Base-by-base conservation (phyloP, 2,797 vertebrate genomes). In the Rhadinocentrus ornatus region DNA sequence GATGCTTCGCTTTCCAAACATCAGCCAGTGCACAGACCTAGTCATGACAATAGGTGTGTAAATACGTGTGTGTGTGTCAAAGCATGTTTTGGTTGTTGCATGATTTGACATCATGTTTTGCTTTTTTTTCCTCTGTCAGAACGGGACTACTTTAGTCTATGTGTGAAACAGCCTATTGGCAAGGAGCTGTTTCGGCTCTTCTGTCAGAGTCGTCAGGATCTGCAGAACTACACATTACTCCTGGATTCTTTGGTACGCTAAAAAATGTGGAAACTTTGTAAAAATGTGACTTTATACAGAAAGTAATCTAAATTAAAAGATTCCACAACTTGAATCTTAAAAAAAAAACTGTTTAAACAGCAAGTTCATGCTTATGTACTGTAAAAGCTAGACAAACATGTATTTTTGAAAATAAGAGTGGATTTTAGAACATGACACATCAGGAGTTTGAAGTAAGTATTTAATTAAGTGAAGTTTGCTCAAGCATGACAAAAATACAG, bases 1-100 rank as follows among this genome's bases (percentile, higher is more conserved):
- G 50, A 94, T 97, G 94, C 92, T 99, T 13, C 96, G 96, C 64
- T 96, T 99, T 37, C 95, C 97, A 3, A 96, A 98, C 62, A 95
- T 99, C 80, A 97, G 92, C 74, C 94, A 96, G 79, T 98, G 97
- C 1, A 84, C 81, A 39, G 95, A 97, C 26, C 90, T 98, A 62
- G 94, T 95, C 13, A 88, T 87, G 41, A 93, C 6, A 53, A 93
- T 96, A 0, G 96, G 89, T 93, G 78, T 69, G 87, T 83, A 39
- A 56, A 52, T 53, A 13, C 50, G 52, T 59, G 72, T 59, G 13
- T 46, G 34, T 67, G 52, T 53, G 6, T 54, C 18, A n/a, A 0
- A 37, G 8, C 13, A 10, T 22, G 64, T 54, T 18, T 2, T 5
- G n/a, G 18, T 46, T 52, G 10, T 6, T 62, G 37, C 52, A 31